A percentile compares a stretch with the other conserved stretches of the same genome.
Evolutionary conservation across 2,888 invertebrate species (phyloP).

Genomic region (Xestia c-nigrum): DNA sequence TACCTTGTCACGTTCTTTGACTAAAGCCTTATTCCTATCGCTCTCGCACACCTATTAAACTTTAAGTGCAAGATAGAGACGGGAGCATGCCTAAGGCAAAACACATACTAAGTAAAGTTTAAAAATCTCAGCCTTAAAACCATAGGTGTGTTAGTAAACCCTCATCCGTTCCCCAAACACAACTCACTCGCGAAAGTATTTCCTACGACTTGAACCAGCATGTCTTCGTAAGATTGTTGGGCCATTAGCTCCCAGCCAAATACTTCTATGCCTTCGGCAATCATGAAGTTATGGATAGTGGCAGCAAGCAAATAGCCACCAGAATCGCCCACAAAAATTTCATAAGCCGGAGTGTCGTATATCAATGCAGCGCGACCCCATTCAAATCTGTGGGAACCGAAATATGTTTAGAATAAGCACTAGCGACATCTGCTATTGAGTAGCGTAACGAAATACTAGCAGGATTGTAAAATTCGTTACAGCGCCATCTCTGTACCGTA

Average conservation of each 20-base stretch:
- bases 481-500: conserved; percentile 37
- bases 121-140: conserved; percentile 1
- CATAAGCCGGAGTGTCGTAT: conserved; percentile 94
- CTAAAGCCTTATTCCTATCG: neutral
- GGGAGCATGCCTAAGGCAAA: neutral
- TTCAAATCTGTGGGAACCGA: conserved; percentile 89
- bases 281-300: conserved; percentile 92
- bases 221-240: conserved; percentile 86
- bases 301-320: conserved; percentile 95
- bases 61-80: neutral
- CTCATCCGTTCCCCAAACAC: conserved; percentile 53
- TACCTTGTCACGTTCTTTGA: neutral
- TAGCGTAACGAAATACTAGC: conserved; percentile 55
- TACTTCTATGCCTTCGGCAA: conserved; percentile 75
- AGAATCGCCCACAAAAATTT: conserved; percentile 92
- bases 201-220: conserved; percentile 87
- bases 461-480: neutral
- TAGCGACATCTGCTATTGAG: conserved; percentile 74
- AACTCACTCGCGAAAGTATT: conserved; percentile 90
- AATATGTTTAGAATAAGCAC: conserved; percentile 43
- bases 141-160: conserved; percentile 29
- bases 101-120: neutral
- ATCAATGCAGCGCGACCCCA: conserved; percentile 94
- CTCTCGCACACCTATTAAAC: neutral
- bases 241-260: conserved; percentile 81